Evolutionary conservation across 2,113 vertebrate species (phyloP).

Genomic region (Carettochelys insculpta): DNA sequence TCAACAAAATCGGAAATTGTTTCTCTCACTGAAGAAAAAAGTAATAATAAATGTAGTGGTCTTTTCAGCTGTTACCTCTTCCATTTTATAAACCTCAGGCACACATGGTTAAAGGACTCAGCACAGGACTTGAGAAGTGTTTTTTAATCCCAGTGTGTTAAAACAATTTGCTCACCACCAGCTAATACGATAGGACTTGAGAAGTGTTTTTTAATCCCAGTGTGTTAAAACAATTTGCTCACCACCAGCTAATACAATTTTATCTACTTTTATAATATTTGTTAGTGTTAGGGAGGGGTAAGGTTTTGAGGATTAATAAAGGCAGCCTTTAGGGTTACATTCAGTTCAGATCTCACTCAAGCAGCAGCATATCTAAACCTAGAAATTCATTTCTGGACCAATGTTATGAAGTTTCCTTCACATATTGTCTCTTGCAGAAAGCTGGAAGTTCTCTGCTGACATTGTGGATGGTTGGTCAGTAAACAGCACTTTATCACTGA

Average conservation of each 20-base stretch:
- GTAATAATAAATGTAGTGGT: not conserved
- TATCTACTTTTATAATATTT: conserved; percentile 5
- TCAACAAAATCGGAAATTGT: not conserved
- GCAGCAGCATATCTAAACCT: not conserved
- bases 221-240: conserved; percentile 9
- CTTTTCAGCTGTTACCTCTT: conserved; percentile 3
- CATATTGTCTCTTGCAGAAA: not conserved
- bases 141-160: not conserved
- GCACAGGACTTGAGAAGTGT: not conserved
- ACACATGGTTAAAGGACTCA: not conserved
- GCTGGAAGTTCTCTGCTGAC: not conserved
- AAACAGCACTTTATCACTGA: not conserved
- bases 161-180: conserved; percentile 12
- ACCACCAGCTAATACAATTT: not conserved
- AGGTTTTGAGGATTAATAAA: not conserved
- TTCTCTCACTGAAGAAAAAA: not conserved
- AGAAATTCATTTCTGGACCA: not conserved
- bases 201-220: not conserved
- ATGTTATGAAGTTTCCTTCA: not conserved
- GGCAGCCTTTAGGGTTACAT: not conserved
- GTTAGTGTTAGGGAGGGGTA: not conserved
- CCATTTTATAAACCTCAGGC: not conserved
- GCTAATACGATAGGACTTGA: not conserved
- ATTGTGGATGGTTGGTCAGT: not conserved
- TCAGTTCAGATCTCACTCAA: not conserved